Evolutionary conservation across 2,888 invertebrate species (phyloP), one percentile per base, ranked within the genome.

Genomic region (Labia minor): DNA sequence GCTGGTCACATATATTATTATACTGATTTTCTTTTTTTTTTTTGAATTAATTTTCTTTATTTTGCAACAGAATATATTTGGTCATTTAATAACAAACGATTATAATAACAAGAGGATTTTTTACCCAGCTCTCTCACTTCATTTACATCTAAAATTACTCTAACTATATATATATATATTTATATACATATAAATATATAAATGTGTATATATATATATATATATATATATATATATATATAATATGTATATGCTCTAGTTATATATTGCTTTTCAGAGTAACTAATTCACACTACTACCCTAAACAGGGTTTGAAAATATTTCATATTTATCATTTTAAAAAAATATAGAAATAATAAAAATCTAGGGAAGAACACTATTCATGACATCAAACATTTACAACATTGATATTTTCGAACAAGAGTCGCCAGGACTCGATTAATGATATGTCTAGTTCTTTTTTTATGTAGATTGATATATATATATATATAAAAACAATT

Each of bases 261-360:
- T 49, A n/a, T 33, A 33, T 49, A 49, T 49, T 49, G 49, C 49
- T 49, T 49, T 14, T 49, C 49, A 49, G 16, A 49, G 49, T n/a
- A n/a, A 49, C 49, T 49, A 49, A 49, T 49, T 49, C 49, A 49
- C 49, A 14, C 49, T 49, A 49, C n/a, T n/a, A 49, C 49, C 49
- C 49, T 49, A n/a, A 11, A n/a, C 49, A 49, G 49, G 49, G 49
- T 16, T 49, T 14, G 49, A 49, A 49, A 49, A 49, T 49, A 49
- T 49, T 4, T 49, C 49, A 16, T 49, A n/a, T 49, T 26, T n/a
- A n/a, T 49, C 49, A 49, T 49, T 49, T 49, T 49, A 49, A 49
- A 49, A 49, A 49, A 49, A 49, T 49, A 49, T 49, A 49, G 49
- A 49, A 49, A 49, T 49, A 49, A 49, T 49, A 49, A 49, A 49